Base-by-base conservation (phyloP, 2,113 vertebrate genomes). In the Callipepla squamata region DNA sequence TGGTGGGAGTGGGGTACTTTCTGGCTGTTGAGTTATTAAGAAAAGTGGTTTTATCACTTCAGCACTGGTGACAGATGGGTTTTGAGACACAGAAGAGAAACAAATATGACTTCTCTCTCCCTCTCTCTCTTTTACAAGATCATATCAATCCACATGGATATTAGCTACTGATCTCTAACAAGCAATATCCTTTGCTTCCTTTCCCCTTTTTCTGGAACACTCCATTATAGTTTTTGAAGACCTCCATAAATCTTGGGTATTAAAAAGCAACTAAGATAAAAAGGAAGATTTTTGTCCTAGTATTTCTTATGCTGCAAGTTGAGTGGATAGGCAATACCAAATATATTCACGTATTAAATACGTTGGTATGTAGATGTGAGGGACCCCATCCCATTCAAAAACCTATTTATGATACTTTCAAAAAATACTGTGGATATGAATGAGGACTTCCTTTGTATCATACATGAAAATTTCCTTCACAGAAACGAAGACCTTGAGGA, bases 81-180 rank as follows among this genome's bases (percentile, higher is more conserved):
- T 93, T 95, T 88, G 76, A 88, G 65, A 77, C 25, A 82, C 67
- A 57, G 42, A 74, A 80, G 28, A 7, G 85, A 89, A 83, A 28
- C 11, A 82, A 83, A 30, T 12, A 28, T 66, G 50, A 58, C 36
- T n/a, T n/a, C 30, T 77, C 53, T 92, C 81, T 67, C n/a, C 38
- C 8, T 38, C 38, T 38, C 38, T 69, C 15, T 85, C 26, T 69
- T 38, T 47, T 36, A 26, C n/a, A 59, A 28, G 34, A 19, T 28
- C 19, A 8, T 38, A 38, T 38, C 38, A 2, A 48, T 5, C 45
- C 80, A 19, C 28, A 57, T 79, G 19, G 28, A 15, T 69, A 80
- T 86, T 79, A 92, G 16, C 62, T 73, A 44, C 40, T 80, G 40
- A 74, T 73, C 14, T 83, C n/a, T n/a, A n/a, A n/a, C 7, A 83